These are phyloP conservation scores for Archaeoteleia sp. DNA, from an alignment of 2,888 invertebrate species.

Conservation along the genomic window DNA sequence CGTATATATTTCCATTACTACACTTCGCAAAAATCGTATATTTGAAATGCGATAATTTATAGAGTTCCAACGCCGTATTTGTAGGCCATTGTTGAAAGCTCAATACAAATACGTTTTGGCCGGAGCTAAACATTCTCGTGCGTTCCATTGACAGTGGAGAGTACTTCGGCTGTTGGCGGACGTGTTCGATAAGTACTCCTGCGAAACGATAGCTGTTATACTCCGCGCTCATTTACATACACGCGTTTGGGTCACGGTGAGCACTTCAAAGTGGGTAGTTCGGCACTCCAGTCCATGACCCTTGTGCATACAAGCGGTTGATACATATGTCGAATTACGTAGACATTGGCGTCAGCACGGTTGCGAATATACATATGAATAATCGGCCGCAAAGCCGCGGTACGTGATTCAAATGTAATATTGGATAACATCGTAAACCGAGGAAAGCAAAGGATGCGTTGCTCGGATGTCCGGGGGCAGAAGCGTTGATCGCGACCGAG, in stretches of 20 bases:
- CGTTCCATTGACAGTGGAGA: constrained; percentile 13
- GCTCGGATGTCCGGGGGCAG: constrained; percentile 17
- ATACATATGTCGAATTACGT: constrained; percentile 53
- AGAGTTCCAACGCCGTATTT: too few species aligned
- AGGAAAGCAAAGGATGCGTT: constrained; percentile 22
- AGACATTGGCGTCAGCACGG: constrained; percentile 40
- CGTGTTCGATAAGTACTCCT: constrained; percentile 37
- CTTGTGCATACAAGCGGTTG: constrained; percentile 48
- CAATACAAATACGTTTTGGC: neutral
- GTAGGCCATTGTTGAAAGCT: too few species aligned
- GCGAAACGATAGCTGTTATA: constrained; percentile 39
- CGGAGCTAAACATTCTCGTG: neutral
- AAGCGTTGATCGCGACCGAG: constrained; percentile 15
- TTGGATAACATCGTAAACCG: constrained; percentile 49
- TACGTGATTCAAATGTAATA: constrained; percentile 54
- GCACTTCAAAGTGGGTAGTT: constrained; percentile 44
- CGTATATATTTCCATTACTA: too few species aligned
- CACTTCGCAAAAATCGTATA: too few species aligned
- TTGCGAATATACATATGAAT: constrained; percentile 50
- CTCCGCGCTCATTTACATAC: constrained; percentile 42
- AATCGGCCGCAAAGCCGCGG: constrained; percentile 49
- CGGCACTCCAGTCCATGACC: constrained; percentile 35
- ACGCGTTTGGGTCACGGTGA: constrained; percentile 35
- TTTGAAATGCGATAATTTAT: too few species aligned
- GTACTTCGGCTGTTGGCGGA: constrained; percentile 30